phyloP scores from a whole-genome alignment of 2,888 invertebrate genomes.

The Cheilosia grossa region DNA sequence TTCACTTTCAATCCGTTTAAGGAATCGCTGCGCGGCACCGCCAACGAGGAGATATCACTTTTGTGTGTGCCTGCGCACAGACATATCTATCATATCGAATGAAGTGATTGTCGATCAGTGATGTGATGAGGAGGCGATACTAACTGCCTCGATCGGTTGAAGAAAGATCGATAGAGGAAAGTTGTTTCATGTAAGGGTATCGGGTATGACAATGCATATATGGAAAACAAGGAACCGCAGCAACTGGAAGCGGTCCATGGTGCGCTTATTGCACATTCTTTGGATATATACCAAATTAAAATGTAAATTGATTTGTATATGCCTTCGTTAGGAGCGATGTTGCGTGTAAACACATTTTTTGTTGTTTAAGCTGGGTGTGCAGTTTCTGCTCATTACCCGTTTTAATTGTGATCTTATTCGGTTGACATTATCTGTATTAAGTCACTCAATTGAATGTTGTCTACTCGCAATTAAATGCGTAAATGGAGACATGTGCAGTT shows the following conservation, averaged over 20 bases:
- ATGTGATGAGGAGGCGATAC: constrained; percentile 50
- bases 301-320: constrained; percentile 3
- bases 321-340: constrained; percentile 60
- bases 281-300: constrained; percentile 37
- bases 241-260: constrained; percentile 14
- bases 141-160: constrained; percentile 48
- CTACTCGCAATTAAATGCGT: constrained; percentile 13
- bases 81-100: constrained; percentile 56
- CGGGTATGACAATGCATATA: constrained; percentile 50
- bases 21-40: constrained; percentile 43
- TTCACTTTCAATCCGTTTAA: constrained; percentile 70
- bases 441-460: constrained; percentile 49
- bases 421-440: constrained; percentile 20
- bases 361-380: background rate
- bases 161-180: constrained; percentile 62
- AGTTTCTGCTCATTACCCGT: constrained; percentile 35
- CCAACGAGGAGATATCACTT: constrained; percentile 39
- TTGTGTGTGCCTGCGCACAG: constrained; percentile 27
- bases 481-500: constrained; percentile 1
- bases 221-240: constrained; percentile 60
- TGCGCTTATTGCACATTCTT: constrained; percentile 33
- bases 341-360: constrained; percentile 27
- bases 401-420: constrained; percentile 33
- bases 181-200: constrained; percentile 50
- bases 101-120: constrained; percentile 63